Base-by-base conservation (phyloP, 2,113 vertebrate species). In the Callocephalon fimbriatum region DNA sequence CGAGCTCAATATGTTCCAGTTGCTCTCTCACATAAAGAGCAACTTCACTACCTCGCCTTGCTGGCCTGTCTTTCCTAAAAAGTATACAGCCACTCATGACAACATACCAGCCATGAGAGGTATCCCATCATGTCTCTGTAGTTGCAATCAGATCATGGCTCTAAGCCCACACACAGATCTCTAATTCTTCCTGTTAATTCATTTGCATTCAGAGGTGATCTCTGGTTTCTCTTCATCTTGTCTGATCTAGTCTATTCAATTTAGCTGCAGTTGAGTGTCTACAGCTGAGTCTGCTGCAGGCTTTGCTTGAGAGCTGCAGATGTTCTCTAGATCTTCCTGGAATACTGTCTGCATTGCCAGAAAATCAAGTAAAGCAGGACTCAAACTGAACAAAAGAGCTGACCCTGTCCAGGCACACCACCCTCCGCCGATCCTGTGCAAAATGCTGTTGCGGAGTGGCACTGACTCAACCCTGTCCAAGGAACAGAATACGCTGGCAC, bases 391-490 rank as follows among this genome's bases (percentile, higher is more conserved):
- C 9, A 2, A 54, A 7, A 53, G 50, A 58, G 27, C 1, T 44
- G 38, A 45, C 42, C 50, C 32, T 80, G 50, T 26, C 67, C 50
- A 37, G 45, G 58, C 58, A 62, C 62, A 27, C 8, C 1, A 11
- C 44, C 11, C 21, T 80, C 58, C 2, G 1, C 8, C 0, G 0
- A 19, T 23, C 37, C 31, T 23, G 15, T 9, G 3, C 19, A 11
- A 68, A 79, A 21, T 71, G 78, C 48, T 86, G 67, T 11, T 53
- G 29, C 22, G 35, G 31, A 78, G 44, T 0, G 0, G 53, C 32
- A 27, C 63, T 73, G 67, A 65, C 48, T 66, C 67, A 83, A 15
- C 27, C 26, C 48, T 12, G 1, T 17, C 37, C 45, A 53, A 78
- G 53, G 27, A 83, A 40, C 40, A 53, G 22, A 62, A 35, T 37